Conservation (phyloP, 2,113 vertebrate species). For the Alligator mississippiensis region DNA sequence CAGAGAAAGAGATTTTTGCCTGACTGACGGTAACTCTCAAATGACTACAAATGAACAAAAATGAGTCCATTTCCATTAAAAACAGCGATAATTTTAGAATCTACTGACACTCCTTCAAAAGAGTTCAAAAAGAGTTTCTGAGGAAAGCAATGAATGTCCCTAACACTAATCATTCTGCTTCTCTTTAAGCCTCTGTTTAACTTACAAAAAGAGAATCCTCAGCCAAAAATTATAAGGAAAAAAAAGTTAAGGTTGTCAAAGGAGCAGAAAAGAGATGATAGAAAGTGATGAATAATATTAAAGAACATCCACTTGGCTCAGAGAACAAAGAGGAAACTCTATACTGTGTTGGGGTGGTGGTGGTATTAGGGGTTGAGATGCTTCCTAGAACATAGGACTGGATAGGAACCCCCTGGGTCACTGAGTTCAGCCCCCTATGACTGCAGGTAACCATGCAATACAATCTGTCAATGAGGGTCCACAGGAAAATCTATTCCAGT, state of each 20-base stretch:
- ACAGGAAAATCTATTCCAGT: no score
- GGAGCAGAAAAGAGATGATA: neutral
- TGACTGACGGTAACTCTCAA: constrained; percentile 1
- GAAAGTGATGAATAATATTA: neutral
- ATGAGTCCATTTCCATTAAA: neutral
- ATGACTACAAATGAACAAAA: neutral
- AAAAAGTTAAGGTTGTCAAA: neutral
- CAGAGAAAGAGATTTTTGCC: constrained; percentile 11
- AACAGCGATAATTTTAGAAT: neutral
- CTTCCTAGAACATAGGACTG: neutral
- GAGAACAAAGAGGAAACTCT: neutral
- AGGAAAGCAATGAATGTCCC: neutral
- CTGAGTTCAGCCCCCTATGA: no score
- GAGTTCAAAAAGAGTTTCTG: neutral
- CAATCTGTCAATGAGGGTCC: no score
- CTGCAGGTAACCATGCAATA: no score
- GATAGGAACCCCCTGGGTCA: no score
- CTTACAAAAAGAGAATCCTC: neutral
- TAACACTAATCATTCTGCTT: neutral
- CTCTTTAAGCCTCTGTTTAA: neutral
- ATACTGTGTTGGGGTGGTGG: neutral
- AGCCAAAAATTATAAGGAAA: neutral
- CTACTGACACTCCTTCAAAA: neutral
- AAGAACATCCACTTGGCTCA: neutral
- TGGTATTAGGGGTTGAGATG: neutral